Evolutionary conservation across 2,888 invertebrate genomes (phyloP).

Genomic region (Rhingia campestris): DNA sequence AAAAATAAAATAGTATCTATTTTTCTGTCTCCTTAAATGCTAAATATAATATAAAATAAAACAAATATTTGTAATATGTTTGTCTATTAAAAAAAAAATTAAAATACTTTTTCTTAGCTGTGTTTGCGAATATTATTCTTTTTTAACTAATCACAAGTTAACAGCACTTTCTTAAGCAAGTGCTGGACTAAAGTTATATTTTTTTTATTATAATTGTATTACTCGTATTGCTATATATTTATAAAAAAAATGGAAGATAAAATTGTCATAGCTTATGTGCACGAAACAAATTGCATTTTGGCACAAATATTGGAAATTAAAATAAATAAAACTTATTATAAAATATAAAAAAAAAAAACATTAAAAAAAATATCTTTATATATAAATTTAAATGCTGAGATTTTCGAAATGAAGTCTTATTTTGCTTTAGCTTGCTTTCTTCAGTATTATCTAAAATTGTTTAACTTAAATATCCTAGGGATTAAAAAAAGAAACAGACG

Average conservation of each 20-base stretch:
- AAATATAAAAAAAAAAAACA: slow-evolving; percentile 7
- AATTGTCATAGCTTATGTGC: slow-evolving; percentile 60
- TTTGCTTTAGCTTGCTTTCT: slow-evolving; percentile 35
- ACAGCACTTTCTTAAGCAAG: slow-evolving; percentile 39
- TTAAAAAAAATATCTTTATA: background rate
- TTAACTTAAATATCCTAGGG: slow-evolving; percentile 56
- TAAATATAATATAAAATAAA: slow-evolving; percentile 14
- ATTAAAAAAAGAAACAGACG: slow-evolving; percentile 54
- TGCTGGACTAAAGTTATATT: slow-evolving; percentile 45
- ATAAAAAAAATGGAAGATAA: slow-evolving; percentile 64
- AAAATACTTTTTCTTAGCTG: slow-evolving; percentile 62
- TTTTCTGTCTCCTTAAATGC: slow-evolving; percentile 1
- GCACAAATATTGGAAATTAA: slow-evolving; percentile 65
- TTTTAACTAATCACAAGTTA: slow-evolving; percentile 58
- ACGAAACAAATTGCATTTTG: slow-evolving; percentile 72
- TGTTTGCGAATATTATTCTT: slow-evolving; percentile 48
- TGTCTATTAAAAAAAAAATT: slow-evolving; percentile 23
- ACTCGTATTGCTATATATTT: slow-evolving; percentile 54
- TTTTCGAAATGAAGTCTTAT: slow-evolving; percentile 30
- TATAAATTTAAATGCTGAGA: slow-evolving; percentile 31
- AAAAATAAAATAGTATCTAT: slow-evolving; percentile 42
- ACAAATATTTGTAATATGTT: slow-evolving; percentile 32
- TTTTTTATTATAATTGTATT: slow-evolving; percentile 36
- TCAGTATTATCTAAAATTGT: background rate
- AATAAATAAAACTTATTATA: slow-evolving; percentile 73